A percentile compares a stretch with the other conserved stretches of the same genome.
These are phyloP conservation scores for Tipula vernalis DNA, from an alignment of 2,888 invertebrate species.

Conservation along the genomic window DNA sequence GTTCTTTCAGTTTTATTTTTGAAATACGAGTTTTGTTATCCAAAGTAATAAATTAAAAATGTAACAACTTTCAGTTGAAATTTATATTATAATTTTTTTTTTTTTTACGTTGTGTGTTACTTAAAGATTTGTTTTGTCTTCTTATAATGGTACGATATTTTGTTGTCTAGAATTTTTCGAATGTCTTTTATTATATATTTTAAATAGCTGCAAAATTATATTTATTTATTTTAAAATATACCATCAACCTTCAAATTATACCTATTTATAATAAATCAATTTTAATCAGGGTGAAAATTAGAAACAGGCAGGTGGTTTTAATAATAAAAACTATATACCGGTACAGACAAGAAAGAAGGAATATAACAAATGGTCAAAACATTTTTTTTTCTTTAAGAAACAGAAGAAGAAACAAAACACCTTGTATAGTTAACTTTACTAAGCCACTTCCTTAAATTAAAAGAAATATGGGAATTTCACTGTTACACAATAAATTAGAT, in stretches of 20 bases:
- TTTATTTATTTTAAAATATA: background rate
- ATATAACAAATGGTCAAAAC: background rate
- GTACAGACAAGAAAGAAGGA: background rate
- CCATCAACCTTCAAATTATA: background rate
- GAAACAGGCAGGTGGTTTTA: background rate
- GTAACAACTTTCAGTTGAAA: constrained; percentile 7
- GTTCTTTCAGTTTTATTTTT: background rate
- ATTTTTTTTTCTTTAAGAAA: background rate
- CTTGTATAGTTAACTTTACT: background rate
- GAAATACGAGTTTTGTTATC: constrained; percentile 11
- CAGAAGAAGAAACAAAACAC: background rate
- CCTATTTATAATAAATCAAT: background rate
- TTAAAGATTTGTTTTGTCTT: constrained; percentile 4
- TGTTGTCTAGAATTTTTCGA: background rate
- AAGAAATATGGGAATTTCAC: background rate
- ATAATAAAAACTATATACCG: background rate
- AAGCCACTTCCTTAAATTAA: background rate
- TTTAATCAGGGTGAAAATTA: background rate
- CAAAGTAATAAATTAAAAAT: constrained; percentile 10
- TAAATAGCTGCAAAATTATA: background rate
- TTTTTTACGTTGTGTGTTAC: background rate
- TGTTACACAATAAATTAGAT: background rate
- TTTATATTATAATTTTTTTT: background rate
- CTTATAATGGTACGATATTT: background rate
- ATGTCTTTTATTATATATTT: background rate